Evolutionary conservation across 2,888 invertebrate genomes (phyloP), one percentile per base, ranked within the genome.

Genomic region (Xanthorhoe spadicearia): DNA sequence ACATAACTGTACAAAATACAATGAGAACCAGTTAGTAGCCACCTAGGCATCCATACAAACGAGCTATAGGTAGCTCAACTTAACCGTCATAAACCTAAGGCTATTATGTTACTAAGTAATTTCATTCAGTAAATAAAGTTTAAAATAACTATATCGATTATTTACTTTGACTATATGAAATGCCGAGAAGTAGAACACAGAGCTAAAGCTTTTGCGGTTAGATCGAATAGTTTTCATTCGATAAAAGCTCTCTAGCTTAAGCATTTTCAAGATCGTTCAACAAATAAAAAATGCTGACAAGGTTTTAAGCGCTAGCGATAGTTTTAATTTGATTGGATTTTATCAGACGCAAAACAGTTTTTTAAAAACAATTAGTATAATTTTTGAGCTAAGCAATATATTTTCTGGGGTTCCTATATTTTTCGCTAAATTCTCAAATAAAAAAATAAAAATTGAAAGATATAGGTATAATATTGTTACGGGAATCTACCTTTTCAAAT

Each of bases 171-270:
- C 49, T 61, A 56, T 28, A 52, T 35, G 52, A 65, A 56, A 56
- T 49, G 61, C 56, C 57, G 35, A 57, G 64, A 65, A 61, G 18
- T 61, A 17, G 52, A 57, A 57, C 61, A 66, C 49, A 28, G 51
- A 53, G 43, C 43, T 18, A 7, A 18, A 59, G 8, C 19, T 35
- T 60, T 38, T 61, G 52, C 52, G 23, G 55, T 54, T 51, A 17
- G 3, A 43, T 13, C 38, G 10, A 19, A 53, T 61, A 52, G 23
- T 48, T 56, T 53, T 18, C 35, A 53, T 53, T 65, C 57, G 52
- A 61, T 52, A 10, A 50, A 55, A 64, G 17, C 53, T 51, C 46
- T 57, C 32, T 49, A 4, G 17, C 52, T 54, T 38, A n/a, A 50
- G 53, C 63, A 57, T 51, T 57, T 57, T 49, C 48, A 49, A 60